phyloP scores from a whole-genome alignment of 2,113 vertebrate genomes.

The Sander vitreus region DNA sequence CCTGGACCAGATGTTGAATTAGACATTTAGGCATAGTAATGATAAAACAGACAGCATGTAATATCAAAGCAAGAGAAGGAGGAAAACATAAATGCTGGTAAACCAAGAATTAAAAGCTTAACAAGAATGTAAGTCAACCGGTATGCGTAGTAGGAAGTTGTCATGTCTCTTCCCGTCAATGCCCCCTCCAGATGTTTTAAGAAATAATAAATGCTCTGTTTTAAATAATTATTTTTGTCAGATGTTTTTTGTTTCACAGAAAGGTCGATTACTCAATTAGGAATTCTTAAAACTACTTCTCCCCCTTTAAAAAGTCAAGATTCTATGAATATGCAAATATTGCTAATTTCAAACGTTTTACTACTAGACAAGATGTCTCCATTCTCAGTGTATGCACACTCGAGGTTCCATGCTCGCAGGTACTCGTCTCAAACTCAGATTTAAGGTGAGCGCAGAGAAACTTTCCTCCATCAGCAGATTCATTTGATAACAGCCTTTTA shows the following conservation, averaged over 20 bases:
- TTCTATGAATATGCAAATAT: neutral
- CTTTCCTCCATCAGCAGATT: neutral
- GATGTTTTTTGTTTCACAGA: too few species aligned
- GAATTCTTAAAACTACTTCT: neutral
- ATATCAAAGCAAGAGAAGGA: neutral
- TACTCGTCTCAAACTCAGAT: neutral
- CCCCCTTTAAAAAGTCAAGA: neutral
- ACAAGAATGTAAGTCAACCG: neutral
- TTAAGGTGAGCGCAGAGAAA: neutral
- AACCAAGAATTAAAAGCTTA: neutral
- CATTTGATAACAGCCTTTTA: neutral
- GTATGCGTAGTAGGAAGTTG: neutral
- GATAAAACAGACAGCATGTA: neutral
- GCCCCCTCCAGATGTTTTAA: neutral
- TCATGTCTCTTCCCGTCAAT: too few species aligned
- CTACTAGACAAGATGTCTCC: neutral
- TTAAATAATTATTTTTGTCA: neutral
- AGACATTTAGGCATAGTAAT: neutral
- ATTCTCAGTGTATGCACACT: neutral
- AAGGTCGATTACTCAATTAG: neutral
- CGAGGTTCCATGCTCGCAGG: neutral
- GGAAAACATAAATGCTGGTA: neutral
- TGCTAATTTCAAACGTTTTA: neutral
- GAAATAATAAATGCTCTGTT: neutral
- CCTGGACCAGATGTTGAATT: neutral